Evolutionary conservation across 2,113 vertebrate genomes (phyloP).

Genomic region (Solea senegalensis): DNA sequence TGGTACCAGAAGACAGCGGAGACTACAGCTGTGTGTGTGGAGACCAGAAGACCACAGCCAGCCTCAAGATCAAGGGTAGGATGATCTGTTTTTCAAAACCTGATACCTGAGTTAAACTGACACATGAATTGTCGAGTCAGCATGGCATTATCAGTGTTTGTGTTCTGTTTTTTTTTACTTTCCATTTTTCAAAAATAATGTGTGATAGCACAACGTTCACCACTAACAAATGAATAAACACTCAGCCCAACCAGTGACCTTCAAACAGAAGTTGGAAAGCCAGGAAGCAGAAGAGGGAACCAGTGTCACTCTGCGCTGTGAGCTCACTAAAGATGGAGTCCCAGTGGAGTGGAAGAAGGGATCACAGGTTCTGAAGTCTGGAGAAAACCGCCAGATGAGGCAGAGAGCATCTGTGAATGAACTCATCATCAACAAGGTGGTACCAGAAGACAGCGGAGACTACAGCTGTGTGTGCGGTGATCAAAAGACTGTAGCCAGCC

Average conservation of each 20-base stretch:
- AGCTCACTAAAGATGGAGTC: constrained; percentile 63
- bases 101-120: too few species aligned
- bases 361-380: constrained; percentile 72
- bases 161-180: too few species aligned
- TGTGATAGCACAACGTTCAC: too few species aligned
- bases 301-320: neutral
- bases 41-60: constrained; percentile 63
- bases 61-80: neutral
- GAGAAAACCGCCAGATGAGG: constrained; percentile 77
- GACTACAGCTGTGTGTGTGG: constrained; percentile 80
- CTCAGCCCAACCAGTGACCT: too few species aligned
- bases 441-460: constrained; percentile 79
- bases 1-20: constrained; percentile 78
- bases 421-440: constrained; percentile 80
- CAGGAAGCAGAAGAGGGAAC: neutral
- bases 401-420: constrained; percentile 72
- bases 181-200: too few species aligned
- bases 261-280: neutral
- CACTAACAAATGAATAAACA: too few species aligned
- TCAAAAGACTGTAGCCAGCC: constrained; percentile 76
- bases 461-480: constrained; percentile 81
- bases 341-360: constrained; percentile 85
- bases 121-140: too few species aligned
- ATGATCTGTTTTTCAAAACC: neutral
- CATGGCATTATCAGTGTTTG: too few species aligned